Evolutionary conservation across 2,113 vertebrate species (phyloP).

Genomic region (Octodon degus): DNA sequence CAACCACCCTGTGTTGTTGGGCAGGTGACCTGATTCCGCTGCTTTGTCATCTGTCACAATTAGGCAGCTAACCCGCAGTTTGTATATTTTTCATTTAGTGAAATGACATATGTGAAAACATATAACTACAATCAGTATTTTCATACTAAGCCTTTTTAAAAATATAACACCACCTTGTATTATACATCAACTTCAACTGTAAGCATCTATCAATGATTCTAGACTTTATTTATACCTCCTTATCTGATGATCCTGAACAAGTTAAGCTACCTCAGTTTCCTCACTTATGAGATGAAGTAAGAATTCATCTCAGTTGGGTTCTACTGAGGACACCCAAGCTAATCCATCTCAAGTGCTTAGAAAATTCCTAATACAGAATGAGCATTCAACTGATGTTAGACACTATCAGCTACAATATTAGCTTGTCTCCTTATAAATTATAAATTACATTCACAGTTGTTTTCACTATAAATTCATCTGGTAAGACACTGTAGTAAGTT

Average conservation of each 20-base stretch:
- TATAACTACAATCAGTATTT: background rate
- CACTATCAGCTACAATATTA: background rate
- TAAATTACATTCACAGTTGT: constrained; percentile 11
- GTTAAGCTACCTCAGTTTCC: constrained; percentile 27
- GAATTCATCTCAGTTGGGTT: background rate
- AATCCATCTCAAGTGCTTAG: background rate
- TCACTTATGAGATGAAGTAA: background rate
- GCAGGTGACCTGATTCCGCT: background rate
- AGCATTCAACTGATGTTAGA: background rate
- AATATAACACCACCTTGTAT: background rate
- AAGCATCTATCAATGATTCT: background rate
- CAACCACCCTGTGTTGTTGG: background rate
- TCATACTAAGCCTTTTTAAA: background rate
- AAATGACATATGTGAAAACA: constrained; percentile 12
- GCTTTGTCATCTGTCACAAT: background rate
- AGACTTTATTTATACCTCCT: background rate
- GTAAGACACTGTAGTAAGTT: constrained; percentile 21
- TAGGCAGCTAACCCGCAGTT: background rate
- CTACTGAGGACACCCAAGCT: background rate
- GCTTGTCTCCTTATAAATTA: constrained; percentile 54
- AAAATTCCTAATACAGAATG: background rate
- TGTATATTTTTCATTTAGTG: background rate
- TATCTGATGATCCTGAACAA: background rate
- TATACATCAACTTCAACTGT: background rate
- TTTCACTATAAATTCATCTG: constrained; percentile 26